These are phyloP conservation scores for Coregonus sp. DNA, from an alignment of 2,797 vertebrate species.

Conservation along the genomic window DNA sequence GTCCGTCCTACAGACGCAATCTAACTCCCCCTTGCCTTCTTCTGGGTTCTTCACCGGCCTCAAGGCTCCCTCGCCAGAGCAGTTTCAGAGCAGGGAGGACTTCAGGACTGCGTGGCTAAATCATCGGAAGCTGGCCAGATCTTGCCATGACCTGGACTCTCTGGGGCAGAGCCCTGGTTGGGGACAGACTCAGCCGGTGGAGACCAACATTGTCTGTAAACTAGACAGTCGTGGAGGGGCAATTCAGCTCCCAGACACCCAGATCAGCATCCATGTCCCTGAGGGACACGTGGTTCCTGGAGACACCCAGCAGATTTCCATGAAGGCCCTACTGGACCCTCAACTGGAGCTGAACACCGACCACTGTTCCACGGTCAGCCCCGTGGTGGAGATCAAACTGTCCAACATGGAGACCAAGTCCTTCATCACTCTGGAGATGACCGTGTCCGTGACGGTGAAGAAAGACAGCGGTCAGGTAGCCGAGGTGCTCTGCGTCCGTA, in stretches of 20 bases:
- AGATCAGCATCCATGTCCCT: constrained; percentile 88
- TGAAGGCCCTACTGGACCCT: constrained; percentile 92
- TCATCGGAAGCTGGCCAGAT: constrained; percentile 92
- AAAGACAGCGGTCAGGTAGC: constrained; percentile 80
- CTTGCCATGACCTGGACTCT: constrained; percentile 92
- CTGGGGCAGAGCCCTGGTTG: constrained; percentile 94
- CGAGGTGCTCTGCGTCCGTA: constrained; percentile 86
- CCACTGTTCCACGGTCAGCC: constrained; percentile 87
- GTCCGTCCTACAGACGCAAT: constrained; percentile 88
- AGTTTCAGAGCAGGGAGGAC: constrained; percentile 95
- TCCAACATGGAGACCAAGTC: constrained; percentile 92
- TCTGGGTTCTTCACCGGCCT: constrained; percentile 86
- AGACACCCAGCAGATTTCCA: constrained; percentile 90
- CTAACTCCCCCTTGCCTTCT: constrained; percentile 67
- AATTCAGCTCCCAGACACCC: constrained; percentile 92
- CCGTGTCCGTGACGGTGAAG: constrained; percentile 83
- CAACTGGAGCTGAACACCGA: constrained; percentile 92
- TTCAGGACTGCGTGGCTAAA: constrained; percentile 94
- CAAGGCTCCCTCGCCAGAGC: constrained; percentile 90
- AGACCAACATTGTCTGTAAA: constrained; percentile 91
- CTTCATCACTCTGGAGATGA: constrained; percentile 87
- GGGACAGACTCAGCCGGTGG: constrained; percentile 97
- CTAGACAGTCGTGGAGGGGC: constrained; percentile 89
- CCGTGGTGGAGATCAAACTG: constrained; percentile 91
- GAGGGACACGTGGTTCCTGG: constrained; percentile 87